Evolutionary conservation across 2,797 vertebrate genomes (phyloP), one percentile per base, ranked within the genome.

Genomic region (Danio albolineatus): DNA sequence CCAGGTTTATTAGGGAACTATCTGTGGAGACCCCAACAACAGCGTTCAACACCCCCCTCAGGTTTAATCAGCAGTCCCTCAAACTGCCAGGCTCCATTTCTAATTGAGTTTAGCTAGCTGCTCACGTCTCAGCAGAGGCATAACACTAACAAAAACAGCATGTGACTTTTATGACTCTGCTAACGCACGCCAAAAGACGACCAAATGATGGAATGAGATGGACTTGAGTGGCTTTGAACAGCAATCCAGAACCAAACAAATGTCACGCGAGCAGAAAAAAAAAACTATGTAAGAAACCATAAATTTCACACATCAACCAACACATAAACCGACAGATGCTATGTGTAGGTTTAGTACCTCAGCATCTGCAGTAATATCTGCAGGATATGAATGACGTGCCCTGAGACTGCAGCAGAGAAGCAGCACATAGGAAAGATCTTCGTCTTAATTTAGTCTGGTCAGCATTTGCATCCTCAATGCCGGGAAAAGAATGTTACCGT

Each of bases 71-170:
- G 39, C 43, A 49, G 7, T 16, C 51, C 19, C 60, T 73, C 43
- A 73, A 53, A n/a, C 54, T 59, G 56, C 66, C 73, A 73, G 56
- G 21, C 41, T 61, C 12, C 56, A 62, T 19, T 48, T 28, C 28
- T 38, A 49, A 16, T 13, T 16, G 17, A 17, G 28, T 57, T 86
- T 76, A 78, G 80, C 49, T 79, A 73, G 49, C 75, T 12, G 17
- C 48, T 79, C 84, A 85, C 46, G 66, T 76, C 28, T 48, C 21
- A 60, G 41, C 56, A 73, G 16, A 61, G 59, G 67, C 38, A 76
- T 59, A 38, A 75, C 76, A 74, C 83, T 82, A 78, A 54, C 69
- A 83, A 78, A 74, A 82, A 46, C 73, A 21, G 73, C 48, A 60
- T 56, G 48, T 66, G 78, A 41, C 71, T 76, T 73, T 73, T 36